Evolutionary conservation across 1,140 invertebrate genomes (phyloP), one percentile per base, ranked within the genome.

Genomic region (Eriocheir sinensis): DNA sequence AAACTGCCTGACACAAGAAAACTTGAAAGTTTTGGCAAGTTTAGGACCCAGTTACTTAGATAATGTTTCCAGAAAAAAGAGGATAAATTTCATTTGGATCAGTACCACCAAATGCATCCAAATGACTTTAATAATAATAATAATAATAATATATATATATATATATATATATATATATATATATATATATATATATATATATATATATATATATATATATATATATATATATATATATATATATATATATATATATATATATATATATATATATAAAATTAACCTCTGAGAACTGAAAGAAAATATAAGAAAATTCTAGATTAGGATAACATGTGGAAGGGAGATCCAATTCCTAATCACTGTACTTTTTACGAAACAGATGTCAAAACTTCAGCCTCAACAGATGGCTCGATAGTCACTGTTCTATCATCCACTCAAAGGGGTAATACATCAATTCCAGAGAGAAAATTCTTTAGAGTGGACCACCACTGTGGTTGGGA

Each of bases 71-170:
- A n/a, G n/a, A n/a, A n/a, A n/a, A n/a, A n/a, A n/a, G n/a, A n/a
- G n/a, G n/a, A n/a, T n/a, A n/a, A n/a, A n/a, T n/a, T n/a, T n/a
- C n/a, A n/a, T n/a, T n/a, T n/a, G n/a, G n/a, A n/a, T n/a, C n/a
- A n/a, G n/a, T n/a, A n/a, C n/a, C n/a, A n/a, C n/a, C n/a, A n/a
- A n/a, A n/a, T n/a, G n/a, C n/a, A n/a, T n/a, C n/a, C n/a, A n/a
- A n/a, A n/a, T n/a, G n/a, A n/a, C n/a, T n/a, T n/a, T n/a, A n/a
- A n/a, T n/a, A n/a, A n/a, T n/a, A n/a, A n/a, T n/a, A n/a, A n/a
- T n/a, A n/a, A n/a, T n/a, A n/a, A n/a, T n/a, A n/a, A 81, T 81
- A 81, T 81, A 81, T 81, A 81, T 81, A 81, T 81, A 81, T 81
- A 81, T 81, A 81, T 81, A 81, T 81, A 81, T 81, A 81, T 81